These are phyloP conservation scores for Mythimna loreyi DNA, from an alignment of 2,888 invertebrate genomes.

Conservation along the genomic window DNA sequence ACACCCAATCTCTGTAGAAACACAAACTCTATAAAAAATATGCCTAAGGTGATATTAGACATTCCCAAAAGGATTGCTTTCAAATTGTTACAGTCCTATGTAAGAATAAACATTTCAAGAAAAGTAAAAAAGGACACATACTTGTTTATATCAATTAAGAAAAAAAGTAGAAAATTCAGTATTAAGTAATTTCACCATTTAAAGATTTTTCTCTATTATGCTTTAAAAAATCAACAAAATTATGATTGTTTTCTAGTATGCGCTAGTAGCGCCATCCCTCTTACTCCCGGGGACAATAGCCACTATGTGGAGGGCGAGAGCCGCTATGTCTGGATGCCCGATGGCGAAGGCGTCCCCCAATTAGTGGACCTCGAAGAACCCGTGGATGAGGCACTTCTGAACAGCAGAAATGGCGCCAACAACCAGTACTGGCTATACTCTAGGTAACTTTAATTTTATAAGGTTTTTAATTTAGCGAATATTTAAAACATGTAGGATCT, in stretches of 20 bases:
- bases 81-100: neutral
- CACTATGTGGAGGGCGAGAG: conserved; percentile 85
- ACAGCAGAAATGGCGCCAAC: conserved; percentile 78
- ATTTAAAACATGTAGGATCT: no score
- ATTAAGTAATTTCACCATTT: neutral
- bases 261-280: conserved; percentile 71
- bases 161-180: neutral
- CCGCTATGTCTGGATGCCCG: conserved; percentile 86
- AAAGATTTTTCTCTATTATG: neutral
- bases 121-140: no score
- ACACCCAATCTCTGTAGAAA: neutral
- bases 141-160: no score
- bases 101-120: no score
- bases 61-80: no score
- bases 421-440: conserved; percentile 82
- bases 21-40: no score
- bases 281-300: conserved; percentile 82
- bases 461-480: no score
- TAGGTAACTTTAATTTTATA: conserved; percentile 61
- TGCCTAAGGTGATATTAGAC: no score
- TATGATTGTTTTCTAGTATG: conserved; percentile 68
- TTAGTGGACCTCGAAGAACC: conserved; percentile 80
- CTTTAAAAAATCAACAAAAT: neutral
- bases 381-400: conserved; percentile 62
- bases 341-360: conserved; percentile 78